These are phyloP conservation scores for Drosophila tropicalis DNA, from an alignment of 1,140 invertebrate genomes.

Conservation along the genomic window DNA sequence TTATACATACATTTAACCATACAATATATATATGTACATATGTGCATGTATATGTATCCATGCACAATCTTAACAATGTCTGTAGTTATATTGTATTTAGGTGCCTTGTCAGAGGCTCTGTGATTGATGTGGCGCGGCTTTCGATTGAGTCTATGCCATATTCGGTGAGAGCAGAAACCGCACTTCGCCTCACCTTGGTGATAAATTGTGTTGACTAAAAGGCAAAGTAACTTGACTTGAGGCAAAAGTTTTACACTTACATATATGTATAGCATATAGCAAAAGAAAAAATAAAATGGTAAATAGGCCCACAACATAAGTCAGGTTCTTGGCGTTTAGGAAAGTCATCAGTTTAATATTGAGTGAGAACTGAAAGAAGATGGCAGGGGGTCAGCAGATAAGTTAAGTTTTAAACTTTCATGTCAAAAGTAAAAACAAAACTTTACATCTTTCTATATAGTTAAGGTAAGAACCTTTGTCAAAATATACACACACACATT, in stretches of 20 bases:
- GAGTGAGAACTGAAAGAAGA: not conserved
- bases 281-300: not conserved
- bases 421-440: too few species aligned
- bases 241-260: not conserved
- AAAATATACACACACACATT: too few species aligned
- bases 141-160: slow-evolving; percentile 58
- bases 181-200: slow-evolving; percentile 16
- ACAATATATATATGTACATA: slow-evolving; percentile 15
- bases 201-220: slow-evolving; percentile 15
- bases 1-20: slow-evolving; percentile 27
- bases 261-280: not conserved
- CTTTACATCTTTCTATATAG: too few species aligned
- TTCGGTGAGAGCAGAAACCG: slow-evolving; percentile 43
- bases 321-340: not conserved
- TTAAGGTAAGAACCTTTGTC: too few species aligned
- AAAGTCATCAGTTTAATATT: not conserved
- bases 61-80: slow-evolving; percentile 7
- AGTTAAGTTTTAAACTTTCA: too few species aligned
- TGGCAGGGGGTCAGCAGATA: too few species aligned
- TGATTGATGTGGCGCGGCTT: slow-evolving; percentile 70
- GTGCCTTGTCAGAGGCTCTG: slow-evolving; percentile 65
- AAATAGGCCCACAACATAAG: slow-evolving; percentile 4
- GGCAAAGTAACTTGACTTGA: slow-evolving; percentile 1
- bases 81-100: slow-evolving; percentile 73
- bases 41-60: too few species aligned